Conservation (phyloP, 2,113 vertebrate species). For the Aldabrachelys gigantea region DNA sequence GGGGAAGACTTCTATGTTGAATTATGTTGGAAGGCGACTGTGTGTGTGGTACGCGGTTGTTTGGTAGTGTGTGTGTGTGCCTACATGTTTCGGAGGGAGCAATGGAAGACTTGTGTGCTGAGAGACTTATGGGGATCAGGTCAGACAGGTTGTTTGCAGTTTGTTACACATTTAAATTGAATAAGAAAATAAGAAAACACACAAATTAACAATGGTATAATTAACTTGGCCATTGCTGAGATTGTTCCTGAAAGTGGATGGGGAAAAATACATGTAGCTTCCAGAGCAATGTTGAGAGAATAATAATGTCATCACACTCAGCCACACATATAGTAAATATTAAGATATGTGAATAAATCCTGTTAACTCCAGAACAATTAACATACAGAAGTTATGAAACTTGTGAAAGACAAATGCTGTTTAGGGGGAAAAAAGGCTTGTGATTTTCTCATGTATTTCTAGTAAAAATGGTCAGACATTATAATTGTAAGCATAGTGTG, state of each 20-base stretch:
- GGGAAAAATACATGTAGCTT: neutral
- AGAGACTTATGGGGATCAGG: neutral
- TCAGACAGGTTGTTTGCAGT: neutral
- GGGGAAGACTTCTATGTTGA: neutral
- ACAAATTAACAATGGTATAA: fast-evolving
- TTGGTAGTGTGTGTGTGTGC: neutral
- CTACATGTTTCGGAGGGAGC: too few species aligned
- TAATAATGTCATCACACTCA: neutral
- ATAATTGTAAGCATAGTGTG: neutral
- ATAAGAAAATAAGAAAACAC: neutral
- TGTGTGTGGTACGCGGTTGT: neutral
- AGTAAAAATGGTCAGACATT: neutral
- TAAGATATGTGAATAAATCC: neutral
- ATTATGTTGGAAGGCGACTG: neutral
- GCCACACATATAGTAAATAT: neutral
- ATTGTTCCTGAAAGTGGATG: neutral
- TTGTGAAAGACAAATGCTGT: neutral
- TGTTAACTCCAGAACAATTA: neutral
- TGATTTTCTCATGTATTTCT: neutral
- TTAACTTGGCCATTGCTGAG: neutral
- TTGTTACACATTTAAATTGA: neutral
- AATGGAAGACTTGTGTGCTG: neutral
- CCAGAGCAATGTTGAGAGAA: neutral
- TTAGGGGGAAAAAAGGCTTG: too few species aligned
- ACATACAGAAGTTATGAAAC: neutral